A percentile compares a stretch with the other conserved stretches of the same genome.
Conservation (phyloP, 2,797 vertebrate species). For the Geotrypetes seraphini region DNA sequence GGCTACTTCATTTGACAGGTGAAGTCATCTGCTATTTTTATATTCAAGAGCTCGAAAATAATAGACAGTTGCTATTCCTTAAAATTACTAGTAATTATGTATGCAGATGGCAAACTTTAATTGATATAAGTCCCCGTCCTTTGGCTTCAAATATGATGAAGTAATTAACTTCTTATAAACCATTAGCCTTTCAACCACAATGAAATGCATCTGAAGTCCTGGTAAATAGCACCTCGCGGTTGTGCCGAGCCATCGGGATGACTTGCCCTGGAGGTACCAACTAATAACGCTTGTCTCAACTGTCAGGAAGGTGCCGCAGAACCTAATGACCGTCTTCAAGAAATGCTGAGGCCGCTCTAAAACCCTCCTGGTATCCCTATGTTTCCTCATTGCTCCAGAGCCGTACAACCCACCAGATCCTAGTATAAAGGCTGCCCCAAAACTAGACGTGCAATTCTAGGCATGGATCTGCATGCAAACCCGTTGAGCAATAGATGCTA, state of each 20-base stretch:
- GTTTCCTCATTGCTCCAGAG: constrained; percentile 12
- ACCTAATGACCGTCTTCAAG: constrained; percentile 26
- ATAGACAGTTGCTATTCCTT: no score
- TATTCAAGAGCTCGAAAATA: no score
- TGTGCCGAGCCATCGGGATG: constrained; percentile 14
- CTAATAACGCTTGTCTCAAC: constrained; percentile 27
- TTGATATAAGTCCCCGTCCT: no score
- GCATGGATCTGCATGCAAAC: no score
- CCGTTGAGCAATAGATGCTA: no score
- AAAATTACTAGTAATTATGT: no score
- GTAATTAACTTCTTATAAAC: constrained; percentile 25
- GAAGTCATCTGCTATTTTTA: no score
- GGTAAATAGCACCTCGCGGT: constrained; percentile 29
- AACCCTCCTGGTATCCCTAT: constrained; percentile 45
- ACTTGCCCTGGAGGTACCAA: constrained; percentile 31
- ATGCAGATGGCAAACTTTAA: no score
- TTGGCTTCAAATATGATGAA: constrained; percentile 10
- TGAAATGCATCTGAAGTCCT: constrained; percentile 31
- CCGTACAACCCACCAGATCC: no score
- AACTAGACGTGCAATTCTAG: no score
- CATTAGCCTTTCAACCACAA: constrained; percentile 17
- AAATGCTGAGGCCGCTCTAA: constrained; percentile 34
- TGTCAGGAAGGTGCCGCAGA: constrained; percentile 32
- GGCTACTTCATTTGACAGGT: no score
- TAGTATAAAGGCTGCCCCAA: no score